phyloP scores from a whole-genome alignment of 2,113 vertebrate species.

The Syrmaticus mikado region DNA sequence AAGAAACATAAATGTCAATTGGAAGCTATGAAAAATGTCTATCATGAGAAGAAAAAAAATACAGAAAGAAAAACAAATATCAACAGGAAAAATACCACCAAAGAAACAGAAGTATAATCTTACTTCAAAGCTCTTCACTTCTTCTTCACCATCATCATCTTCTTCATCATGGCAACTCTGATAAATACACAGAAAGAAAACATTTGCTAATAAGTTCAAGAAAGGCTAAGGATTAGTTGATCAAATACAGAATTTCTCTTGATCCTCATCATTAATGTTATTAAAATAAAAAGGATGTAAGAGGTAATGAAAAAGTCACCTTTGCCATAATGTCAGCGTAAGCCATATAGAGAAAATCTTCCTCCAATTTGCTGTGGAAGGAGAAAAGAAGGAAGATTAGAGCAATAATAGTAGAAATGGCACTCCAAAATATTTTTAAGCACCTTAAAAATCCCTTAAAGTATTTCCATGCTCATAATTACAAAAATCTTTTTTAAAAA shows the following conservation, averaged over 20 bases:
- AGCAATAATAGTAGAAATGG: background rate
- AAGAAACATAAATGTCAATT: conserved; percentile 77
- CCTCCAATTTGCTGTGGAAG: conserved; percentile 90
- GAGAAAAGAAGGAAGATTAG: background rate
- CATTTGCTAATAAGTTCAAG: background rate
- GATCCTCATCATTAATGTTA: background rate
- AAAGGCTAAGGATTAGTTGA: background rate
- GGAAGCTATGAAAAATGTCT: conserved; percentile 77
- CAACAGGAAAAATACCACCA: background rate
- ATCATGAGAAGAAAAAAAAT: conserved; percentile 2
- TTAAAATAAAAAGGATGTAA: background rate
- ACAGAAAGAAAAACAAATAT: background rate
- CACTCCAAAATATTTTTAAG: background rate
- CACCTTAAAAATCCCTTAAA: background rate
- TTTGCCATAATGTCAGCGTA: conserved; percentile 99
- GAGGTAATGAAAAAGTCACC: conserved; percentile 74
- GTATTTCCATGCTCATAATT: background rate
- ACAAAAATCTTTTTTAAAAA: background rate
- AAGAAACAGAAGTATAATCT: conserved; percentile 56
- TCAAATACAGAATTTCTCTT: background rate
- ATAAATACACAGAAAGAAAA: background rate
- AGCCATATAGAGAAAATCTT: conserved; percentile 96
- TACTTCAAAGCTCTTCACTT: conserved; percentile 98
- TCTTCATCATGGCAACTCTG: conserved; percentile 98
- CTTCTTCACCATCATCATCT: conserved; percentile 91